Evolutionary conservation across 30 jellyfish, hydroid and myxozoan species (phyloP), one percentile per base, ranked within the genome.

Genomic region (Pelagia noctiluca): DNA sequence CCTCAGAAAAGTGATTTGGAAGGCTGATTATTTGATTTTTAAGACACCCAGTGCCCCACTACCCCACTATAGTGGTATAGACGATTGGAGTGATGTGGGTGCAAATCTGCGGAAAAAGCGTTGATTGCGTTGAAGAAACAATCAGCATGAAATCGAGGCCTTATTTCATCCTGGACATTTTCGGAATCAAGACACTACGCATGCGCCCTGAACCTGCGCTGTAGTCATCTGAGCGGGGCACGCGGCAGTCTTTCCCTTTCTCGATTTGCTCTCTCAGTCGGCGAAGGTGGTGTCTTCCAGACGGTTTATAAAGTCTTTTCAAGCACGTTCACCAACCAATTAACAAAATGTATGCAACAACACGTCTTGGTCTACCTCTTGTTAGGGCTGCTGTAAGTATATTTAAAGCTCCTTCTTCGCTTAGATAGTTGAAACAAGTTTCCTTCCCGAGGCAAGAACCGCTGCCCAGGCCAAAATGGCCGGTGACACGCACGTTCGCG

Each of bases 321-420:
- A 75, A 61, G 35, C 32, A 33, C 37, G 35, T 24, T 23, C 42
- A 81, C 22, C 21, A 8, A 2, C 16, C 35, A 54, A 81, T 38
- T 37, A 19, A 81, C 35, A 49, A 35, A 54, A 84, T 84, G 94
- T 84, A 84, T 47, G 63, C 94, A 24, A 62, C 94, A 61, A 65
- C 93, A 74, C 78, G 94, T 28, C 74, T 84, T 50, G 73, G 83
- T 18, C 63, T 84, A 71, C 75, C 94, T 50, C 94, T 84, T 36
- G 87, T 84, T 2, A 84, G 94, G 68, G 82, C 86, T 33, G 94
- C 94, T 32, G 94, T 84, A 62, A 84, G 94, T 70, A 64, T 35
- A 16, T 65, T 5, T 30, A 16, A 72, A 46, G 33, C 70, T 47
- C 1, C 57, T 5, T 13, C 22, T 72, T 73, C 28, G 1, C 13